Conservation (phyloP, 2,113 vertebrate species). For the Rhinopithecus roxellana region DNA sequence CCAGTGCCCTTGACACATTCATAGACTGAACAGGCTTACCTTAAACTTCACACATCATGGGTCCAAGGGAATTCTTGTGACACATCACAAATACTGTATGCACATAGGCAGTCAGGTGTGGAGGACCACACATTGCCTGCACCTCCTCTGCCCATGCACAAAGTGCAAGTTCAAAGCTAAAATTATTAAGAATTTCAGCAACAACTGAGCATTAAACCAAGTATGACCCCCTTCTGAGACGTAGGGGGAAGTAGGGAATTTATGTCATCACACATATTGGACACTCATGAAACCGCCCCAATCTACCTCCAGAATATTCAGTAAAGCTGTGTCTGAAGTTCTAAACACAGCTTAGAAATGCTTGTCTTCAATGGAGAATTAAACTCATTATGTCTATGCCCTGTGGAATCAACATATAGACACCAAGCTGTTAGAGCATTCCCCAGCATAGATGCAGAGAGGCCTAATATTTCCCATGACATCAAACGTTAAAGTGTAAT, state of each 20-base stretch:
- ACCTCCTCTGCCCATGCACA: not conserved
- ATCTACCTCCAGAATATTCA: not conserved
- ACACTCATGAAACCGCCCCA: not conserved
- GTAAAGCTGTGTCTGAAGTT: not conserved
- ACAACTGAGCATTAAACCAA: not conserved
- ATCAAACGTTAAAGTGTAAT: not conserved
- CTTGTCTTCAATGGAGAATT: not conserved
- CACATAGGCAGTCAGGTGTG: not conserved
- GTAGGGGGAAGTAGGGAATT: fast-evolving
- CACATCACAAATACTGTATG: not conserved
- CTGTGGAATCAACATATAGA: not conserved
- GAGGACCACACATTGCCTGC: fast-evolving
- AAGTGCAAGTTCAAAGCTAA: not conserved
- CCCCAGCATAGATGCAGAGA: too few species aligned
- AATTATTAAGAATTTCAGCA: not conserved
- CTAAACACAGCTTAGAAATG: not conserved
- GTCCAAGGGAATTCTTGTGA: not conserved
- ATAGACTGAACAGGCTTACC: too few species aligned
- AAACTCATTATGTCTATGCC: not conserved
- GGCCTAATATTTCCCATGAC: not conserved
- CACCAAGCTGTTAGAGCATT: not conserved
- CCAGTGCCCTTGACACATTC: not conserved
- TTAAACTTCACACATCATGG: not conserved
- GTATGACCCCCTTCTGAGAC: not conserved
- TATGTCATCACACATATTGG: fast-evolving